A percentile compares a stretch with the other conserved stretches of the same genome.
phyloP scores from a whole-genome alignment of 2,888 invertebrate genomes.

The Tetrapedia diversipes region DNA sequence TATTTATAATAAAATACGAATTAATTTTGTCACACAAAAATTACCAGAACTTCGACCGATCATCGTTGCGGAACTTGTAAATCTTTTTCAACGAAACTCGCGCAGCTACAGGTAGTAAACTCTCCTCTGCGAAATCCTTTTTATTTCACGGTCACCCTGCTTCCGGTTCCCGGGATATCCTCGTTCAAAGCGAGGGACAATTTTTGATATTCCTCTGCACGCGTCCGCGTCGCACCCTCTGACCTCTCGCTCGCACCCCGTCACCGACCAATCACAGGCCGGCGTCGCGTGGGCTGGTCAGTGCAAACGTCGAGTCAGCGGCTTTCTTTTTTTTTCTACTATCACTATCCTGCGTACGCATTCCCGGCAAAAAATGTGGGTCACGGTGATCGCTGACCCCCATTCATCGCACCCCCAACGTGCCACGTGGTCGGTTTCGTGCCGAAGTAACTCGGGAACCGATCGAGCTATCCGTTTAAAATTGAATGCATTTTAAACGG shows the following conservation, averaged over 20 bases:
- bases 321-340: conserved; percentile 28
- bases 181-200: conserved; percentile 8
- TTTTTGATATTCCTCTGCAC: conserved; percentile 31
- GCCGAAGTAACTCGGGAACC: conserved; percentile 20
- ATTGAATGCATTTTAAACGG: not conserved
- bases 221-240: conserved; percentile 2
- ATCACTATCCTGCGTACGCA: conserved; percentile 34
- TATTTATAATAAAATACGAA: no score
- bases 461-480: not conserved
- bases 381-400: conserved; percentile 7
- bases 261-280: conserved; percentile 26
- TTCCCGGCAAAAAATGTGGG: conserved; percentile 34
- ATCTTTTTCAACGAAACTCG: no score
- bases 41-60: not conserved
- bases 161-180: conserved; percentile 22
- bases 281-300: conserved; percentile 23
- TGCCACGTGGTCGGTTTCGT: not conserved
- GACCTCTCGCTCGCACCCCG: conserved; percentile 11
- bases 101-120: not conserved
- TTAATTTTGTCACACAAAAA: no score
- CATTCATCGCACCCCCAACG: conserved; percentile 11
- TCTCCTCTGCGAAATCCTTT: not conserved
- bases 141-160: not conserved
- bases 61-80: not conserved
- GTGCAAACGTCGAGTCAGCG: conserved; percentile 20